These are phyloP conservation scores for Lacerta agilis DNA, from an alignment of 2,797 vertebrate species.

Conservation along the genomic window DNA sequence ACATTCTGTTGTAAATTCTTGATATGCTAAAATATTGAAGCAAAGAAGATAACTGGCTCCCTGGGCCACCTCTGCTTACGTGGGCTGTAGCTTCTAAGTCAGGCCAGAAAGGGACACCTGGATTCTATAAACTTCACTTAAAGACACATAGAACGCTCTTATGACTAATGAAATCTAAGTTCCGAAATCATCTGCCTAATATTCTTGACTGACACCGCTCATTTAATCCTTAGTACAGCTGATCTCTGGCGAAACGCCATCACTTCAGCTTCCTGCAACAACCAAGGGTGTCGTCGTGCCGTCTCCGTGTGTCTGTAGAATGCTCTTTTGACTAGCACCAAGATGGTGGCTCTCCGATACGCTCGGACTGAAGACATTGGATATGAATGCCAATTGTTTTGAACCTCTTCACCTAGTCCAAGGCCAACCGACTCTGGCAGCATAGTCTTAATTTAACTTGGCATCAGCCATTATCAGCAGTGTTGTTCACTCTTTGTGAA, in stretches of 20 bases:
- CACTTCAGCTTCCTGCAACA: not conserved
- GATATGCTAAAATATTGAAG: constrained; percentile 54
- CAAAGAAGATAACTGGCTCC: constrained; percentile 46
- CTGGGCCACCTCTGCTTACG: constrained; percentile 43
- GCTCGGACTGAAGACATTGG: constrained; percentile 71
- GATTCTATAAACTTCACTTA: constrained; percentile 9
- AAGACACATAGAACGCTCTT: not conserved
- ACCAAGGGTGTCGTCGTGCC: not conserved
- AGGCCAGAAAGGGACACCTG: not conserved
- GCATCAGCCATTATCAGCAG: constrained; percentile 38
- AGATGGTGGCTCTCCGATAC: constrained; percentile 69
- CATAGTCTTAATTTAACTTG: constrained; percentile 55
- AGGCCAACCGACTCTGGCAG: constrained; percentile 56
- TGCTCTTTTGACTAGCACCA: constrained; percentile 70
- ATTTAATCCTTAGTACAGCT: constrained; percentile 40
- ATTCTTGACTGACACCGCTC: constrained; percentile 44
- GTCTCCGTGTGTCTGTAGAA: constrained; percentile 60
- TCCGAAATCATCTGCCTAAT: constrained; percentile 5
- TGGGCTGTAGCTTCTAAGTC: constrained; percentile 51
- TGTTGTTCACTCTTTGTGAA: constrained; percentile 59
- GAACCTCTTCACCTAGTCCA: constrained; percentile 24
- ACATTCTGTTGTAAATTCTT: constrained; percentile 62
- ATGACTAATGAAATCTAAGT: constrained; percentile 32
- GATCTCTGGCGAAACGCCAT: constrained; percentile 48
- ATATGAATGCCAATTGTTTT: constrained; percentile 73